Evolutionary conservation across 1,140 invertebrate species (phyloP).

Genomic region (Euura lappo): DNA sequence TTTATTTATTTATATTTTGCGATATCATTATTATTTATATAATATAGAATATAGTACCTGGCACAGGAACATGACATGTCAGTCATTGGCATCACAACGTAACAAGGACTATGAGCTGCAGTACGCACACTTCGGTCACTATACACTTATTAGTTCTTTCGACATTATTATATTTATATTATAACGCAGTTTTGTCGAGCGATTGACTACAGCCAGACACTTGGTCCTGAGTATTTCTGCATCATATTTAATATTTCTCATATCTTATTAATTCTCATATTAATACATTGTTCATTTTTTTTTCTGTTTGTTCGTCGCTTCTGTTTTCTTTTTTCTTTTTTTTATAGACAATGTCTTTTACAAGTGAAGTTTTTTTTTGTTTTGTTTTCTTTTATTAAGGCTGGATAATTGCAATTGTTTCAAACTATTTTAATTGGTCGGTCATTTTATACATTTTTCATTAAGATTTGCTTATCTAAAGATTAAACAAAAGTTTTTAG

Average conservation of each 20-base stretch:
- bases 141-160: constrained; percentile 24
- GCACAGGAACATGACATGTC: constrained; percentile 63
- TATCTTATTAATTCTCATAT: constrained; percentile 14
- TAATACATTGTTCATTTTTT: not conserved
- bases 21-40: constrained; percentile 53
- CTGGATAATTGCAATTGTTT: constrained; percentile 9
- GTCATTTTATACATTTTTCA: too few species aligned
- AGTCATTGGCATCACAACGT: constrained; percentile 63
- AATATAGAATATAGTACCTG: constrained; percentile 63
- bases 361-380: not conserved
- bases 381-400: not conserved
- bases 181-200: constrained; percentile 26
- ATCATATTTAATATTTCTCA: constrained; percentile 28
- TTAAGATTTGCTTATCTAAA: too few species aligned
- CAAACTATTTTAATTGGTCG: not conserved
- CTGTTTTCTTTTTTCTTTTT: not conserved
- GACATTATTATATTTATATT: constrained; percentile 24
- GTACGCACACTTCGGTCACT: constrained; percentile 38
- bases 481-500: too few species aligned
- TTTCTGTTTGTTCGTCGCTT: not conserved
- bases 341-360: not conserved
- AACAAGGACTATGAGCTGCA: constrained; percentile 60
- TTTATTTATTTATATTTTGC: constrained; percentile 42
- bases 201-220: constrained; percentile 57
- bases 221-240: constrained; percentile 62